A percentile compares a stretch with the other conserved stretches of the same genome.
Evolutionary conservation across 2,113 vertebrate species (phyloP).

Genomic region (Zingel zingel): DNA sequence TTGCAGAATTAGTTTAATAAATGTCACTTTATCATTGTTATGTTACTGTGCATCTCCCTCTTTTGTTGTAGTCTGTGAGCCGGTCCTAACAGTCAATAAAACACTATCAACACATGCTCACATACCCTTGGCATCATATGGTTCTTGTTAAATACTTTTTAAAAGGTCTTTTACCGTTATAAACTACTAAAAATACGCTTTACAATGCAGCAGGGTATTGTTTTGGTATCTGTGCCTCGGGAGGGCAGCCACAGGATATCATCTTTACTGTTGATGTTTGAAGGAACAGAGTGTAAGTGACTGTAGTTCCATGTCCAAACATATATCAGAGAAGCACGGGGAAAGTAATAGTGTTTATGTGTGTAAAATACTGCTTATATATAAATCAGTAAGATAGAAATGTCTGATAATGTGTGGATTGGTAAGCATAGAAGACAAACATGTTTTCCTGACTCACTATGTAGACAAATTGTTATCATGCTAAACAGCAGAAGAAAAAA

Average conservation of each 20-base stretch:
- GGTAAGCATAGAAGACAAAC: neutral
- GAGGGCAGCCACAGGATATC: conserved; percentile 30
- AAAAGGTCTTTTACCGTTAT: conserved; percentile 2
- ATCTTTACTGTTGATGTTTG: conserved; percentile 57
- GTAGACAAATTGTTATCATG: neutral
- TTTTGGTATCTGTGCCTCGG: conserved; percentile 26
- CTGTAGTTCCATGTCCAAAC: conserved; percentile 20
- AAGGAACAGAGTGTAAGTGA: conserved; percentile 28
- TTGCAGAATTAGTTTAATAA: no score
- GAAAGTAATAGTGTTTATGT: conserved; percentile 31
- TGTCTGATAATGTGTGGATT: conserved; percentile 14
- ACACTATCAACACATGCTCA: neutral
- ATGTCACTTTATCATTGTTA: no score
- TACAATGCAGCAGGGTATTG: conserved; percentile 25
- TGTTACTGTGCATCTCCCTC: no score
- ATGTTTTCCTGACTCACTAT: neutral
- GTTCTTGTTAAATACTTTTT: conserved; percentile 28
- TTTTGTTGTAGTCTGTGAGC: no score
- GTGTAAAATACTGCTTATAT: conserved; percentile 19
- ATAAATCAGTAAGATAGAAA: conserved; percentile 12
- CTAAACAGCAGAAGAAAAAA: neutral
- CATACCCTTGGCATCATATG: conserved; percentile 11
- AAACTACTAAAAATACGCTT: neutral
- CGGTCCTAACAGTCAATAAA: neutral
- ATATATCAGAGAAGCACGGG: neutral